Base-by-base conservation (phyloP, 2,888 invertebrate species). In the Paralinhomoeus sp. region DNA sequence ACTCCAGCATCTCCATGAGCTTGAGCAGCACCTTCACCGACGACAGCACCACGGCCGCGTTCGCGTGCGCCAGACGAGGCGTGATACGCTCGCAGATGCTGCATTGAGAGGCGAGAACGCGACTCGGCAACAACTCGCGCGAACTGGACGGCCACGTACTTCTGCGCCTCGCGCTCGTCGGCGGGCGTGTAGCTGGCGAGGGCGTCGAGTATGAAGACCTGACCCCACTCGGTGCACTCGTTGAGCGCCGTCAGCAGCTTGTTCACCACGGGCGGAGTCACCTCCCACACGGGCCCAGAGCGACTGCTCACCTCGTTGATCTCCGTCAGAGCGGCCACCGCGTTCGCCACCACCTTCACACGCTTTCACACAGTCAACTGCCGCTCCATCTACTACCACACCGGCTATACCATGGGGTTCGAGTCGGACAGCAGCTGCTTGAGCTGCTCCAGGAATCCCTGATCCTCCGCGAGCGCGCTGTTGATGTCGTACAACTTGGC, bases 1-100 rank as follows among this genome's bases (percentile, higher is more conserved):
- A 76, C 3, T 84, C 77, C 48, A 99, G 72, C 77, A 93, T 84
- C 69, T 97, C 93, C 75, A 97, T 81, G 54, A 93, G 73, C 64
- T 93, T 93, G 87, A 97, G 93, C 39, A 97, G 70, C 49, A 82
- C 83, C 74, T 93, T 97, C 31, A 97, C 91, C 42, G 97, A 91
- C 22, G 91, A 91, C 0, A 97, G 71, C 0, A 97, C 97, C 23
- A 97, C 97, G 9, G 97, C 97, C 2, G 97, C 93, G 67, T 97
- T 97, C 2, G 97, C 97, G 67, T 97, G 97, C 5, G 97, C 93
- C 48, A 97, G 70, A 20, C 93, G 72, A 2, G 93, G 93, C 2
- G 91, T 89, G 55, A 97, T 91, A 45, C 93, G 72, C 70, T 93
- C 91, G 64, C 89, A 89, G 54, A 93, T 87, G 53, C 87, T 71